Conservation (phyloP, 2,797 vertebrate species). For the Gambusia yucatana region DNA sequence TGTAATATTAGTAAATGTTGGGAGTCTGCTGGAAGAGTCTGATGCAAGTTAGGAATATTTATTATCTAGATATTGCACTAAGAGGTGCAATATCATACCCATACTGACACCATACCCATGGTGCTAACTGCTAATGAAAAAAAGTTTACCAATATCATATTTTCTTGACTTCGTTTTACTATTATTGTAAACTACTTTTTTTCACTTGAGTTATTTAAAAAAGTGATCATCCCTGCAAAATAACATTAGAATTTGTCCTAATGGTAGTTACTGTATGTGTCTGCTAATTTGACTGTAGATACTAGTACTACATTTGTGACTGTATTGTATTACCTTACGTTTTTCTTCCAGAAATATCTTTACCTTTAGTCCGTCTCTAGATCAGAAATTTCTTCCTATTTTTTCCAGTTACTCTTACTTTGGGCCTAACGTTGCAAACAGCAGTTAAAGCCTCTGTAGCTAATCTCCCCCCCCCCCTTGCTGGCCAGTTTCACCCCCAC, state of each 20-base stretch:
- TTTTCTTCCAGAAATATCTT: slow-evolving; percentile 53
- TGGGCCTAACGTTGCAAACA: slow-evolving; percentile 6
- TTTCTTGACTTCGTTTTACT: not conserved
- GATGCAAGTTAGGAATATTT: not conserved
- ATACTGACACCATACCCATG: not conserved
- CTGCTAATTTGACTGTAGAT: not conserved
- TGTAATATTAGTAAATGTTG: not conserved
- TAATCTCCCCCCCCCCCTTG: slow-evolving; percentile 59
- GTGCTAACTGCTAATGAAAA: not conserved
- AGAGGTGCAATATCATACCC: not conserved
- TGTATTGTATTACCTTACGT: slow-evolving; percentile 55
- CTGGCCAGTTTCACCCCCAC: slow-evolving; percentile 55
- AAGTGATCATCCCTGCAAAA: not conserved
- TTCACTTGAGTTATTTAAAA: not conserved
- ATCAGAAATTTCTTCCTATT: slow-evolving; percentile 54
- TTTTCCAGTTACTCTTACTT: slow-evolving; percentile 50
- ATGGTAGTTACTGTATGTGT: not conserved
- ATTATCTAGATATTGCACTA: not conserved
- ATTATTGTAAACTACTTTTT: not conserved
- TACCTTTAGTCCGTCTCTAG: slow-evolving; percentile 15
- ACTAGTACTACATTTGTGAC: not conserved
- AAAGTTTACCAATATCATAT: not conserved
- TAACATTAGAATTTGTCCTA: not conserved
- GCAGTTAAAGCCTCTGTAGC: slow-evolving; percentile 57
- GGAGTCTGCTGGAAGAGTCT: not conserved